phyloP scores from a whole-genome alignment of 2,113 vertebrate species.

The Hydrochoerus hydrochaeris region DNA sequence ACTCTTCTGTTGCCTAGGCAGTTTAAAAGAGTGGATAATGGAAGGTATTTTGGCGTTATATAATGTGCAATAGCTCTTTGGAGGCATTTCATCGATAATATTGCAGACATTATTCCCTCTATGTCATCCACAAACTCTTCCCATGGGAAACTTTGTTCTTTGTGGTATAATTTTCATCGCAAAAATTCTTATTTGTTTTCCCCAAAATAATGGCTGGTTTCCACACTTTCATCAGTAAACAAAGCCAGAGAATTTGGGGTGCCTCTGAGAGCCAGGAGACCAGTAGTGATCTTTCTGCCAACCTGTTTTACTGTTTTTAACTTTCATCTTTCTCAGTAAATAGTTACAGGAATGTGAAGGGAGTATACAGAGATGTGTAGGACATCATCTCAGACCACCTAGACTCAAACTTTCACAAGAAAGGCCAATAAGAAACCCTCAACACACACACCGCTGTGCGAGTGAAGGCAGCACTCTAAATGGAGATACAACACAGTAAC shows the following conservation, averaged over 20 bases:
- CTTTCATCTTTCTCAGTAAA: background rate
- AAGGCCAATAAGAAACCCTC: background rate
- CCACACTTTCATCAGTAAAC: background rate
- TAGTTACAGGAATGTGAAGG: background rate
- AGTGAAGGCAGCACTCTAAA: fast-evolving
- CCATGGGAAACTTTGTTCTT: slow-evolving; percentile 47
- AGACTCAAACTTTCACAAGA: background rate
- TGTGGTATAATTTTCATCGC: slow-evolving; percentile 52
- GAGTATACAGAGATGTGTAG: background rate
- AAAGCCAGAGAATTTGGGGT: background rate
- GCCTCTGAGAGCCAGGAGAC: background rate
- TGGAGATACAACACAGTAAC: fast-evolving
- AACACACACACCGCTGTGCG: background rate
- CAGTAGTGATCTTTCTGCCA: slow-evolving; percentile 14
- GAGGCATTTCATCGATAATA: slow-evolving; percentile 46
- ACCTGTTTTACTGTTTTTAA: slow-evolving; percentile 8
- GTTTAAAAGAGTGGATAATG: slow-evolving; percentile 51
- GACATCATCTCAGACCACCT: background rate
- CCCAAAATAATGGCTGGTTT: slow-evolving; percentile 64
- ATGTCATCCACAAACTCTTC: slow-evolving; percentile 59
- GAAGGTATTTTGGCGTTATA: background rate
- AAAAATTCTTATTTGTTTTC: slow-evolving; percentile 68
- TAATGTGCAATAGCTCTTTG: slow-evolving; percentile 15
- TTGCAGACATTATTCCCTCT: slow-evolving; percentile 47
- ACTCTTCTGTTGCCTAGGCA: slow-evolving; percentile 31